Conservation (phyloP, 2,797 vertebrate genomes). For the Microctenopoma steveboyesi region DNA sequence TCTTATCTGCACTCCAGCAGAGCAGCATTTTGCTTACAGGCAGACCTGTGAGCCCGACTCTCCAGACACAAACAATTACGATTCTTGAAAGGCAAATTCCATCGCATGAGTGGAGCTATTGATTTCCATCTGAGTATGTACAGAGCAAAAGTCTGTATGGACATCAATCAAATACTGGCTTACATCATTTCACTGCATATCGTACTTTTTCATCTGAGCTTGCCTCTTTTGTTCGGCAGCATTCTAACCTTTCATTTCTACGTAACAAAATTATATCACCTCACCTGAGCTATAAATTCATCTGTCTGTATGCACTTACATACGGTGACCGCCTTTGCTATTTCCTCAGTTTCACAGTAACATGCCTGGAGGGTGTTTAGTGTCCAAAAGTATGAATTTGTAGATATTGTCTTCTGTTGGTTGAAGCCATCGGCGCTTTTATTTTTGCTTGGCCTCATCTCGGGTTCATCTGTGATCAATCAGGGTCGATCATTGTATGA, state of each 20-base stretch:
- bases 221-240: conserved; percentile 41
- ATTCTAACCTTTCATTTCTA: conserved; percentile 41
- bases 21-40: conserved; percentile 48
- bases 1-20: conserved; percentile 58
- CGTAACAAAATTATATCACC: conserved; percentile 47
- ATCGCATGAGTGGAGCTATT: conserved; percentile 66
- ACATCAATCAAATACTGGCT: conserved; percentile 65
- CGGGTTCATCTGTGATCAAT: conserved; percentile 49
- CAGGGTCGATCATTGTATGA: conserved; percentile 26
- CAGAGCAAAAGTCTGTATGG: conserved; percentile 60
- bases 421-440: conserved; percentile 47
- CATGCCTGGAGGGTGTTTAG: conserved; percentile 43
- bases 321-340: conserved; percentile 12
- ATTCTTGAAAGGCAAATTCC: conserved; percentile 70
- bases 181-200: conserved; percentile 58
- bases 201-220: conserved; percentile 34
- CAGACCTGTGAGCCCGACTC: conserved; percentile 39
- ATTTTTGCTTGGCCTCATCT: conserved; percentile 42
- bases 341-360: conserved; percentile 39
- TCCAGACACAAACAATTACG: conserved; percentile 65
- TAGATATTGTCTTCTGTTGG: conserved; percentile 43
- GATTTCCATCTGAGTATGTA: conserved; percentile 71
- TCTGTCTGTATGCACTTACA: conserved; percentile 30
- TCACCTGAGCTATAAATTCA: conserved; percentile 15
- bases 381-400: conserved; percentile 40